Evolutionary conservation across 1,140 invertebrate species (phyloP), one percentile per base, ranked within the genome.

Genomic region (Nomia melanderi): DNA sequence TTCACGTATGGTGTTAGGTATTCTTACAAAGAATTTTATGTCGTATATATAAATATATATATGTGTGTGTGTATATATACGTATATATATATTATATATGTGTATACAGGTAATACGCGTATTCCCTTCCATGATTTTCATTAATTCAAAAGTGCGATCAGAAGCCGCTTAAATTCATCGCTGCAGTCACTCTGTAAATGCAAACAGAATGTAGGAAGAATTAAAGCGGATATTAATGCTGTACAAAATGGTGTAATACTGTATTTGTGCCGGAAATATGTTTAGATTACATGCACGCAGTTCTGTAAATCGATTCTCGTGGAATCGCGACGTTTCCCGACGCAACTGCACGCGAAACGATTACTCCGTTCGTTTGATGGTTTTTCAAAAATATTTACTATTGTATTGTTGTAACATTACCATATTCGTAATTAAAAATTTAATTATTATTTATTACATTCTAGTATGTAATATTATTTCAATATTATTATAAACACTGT

Each of bases 131-230:
- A 59, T 27, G 53, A 84, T 79, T 84, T 67, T 82, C 86, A 85
- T 88, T 90, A 92, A 88, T 89, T 85, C 84, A 93, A 88, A 66
- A 94, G 82, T 47, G 91, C 89, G 47, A 94, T 88, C 76, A 94
- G 87, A 67, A 94, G 88, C 79, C 92, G 90, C 88, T 94, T 94
- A 87, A 93, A 94, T 85, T 94, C 93, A 9, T 93, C 93, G 82
- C 92, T 90, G 75, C 94, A 94, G 84, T 95, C 94, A 66, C 90
- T 93, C 91, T 94, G 90, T 63, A 92, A 93, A 88, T 78, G 87
- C 76, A 89, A 88, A 84, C 53, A 56, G 64, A 87, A 82, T 85
- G 74, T 57, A 65, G 75, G 67, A 72, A 70, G 39, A 56, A 77
- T 83, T 83, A 77, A 77, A 84, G 77, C 70, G 39, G n/a, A 67